Evolutionary conservation across 1,140 invertebrate genomes (phyloP).

Genomic region (Orius insidiosus): DNA sequence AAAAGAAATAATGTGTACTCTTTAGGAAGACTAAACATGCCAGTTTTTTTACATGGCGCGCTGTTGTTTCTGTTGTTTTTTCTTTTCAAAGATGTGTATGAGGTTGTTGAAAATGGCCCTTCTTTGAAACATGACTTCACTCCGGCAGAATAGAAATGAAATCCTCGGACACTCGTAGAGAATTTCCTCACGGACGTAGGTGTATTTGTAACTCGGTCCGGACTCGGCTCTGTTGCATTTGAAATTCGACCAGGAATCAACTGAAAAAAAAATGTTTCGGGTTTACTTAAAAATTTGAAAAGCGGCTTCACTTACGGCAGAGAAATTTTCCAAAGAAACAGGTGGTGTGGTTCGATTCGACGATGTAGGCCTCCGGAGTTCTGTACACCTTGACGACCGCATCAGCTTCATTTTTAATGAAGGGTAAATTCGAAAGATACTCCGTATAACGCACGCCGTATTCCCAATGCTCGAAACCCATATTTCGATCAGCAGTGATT

Average conservation of each 20-base stretch:
- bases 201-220: not conserved
- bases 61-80: too few species aligned
- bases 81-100: not conserved
- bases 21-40: too few species aligned
- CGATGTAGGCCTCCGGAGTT: constrained; percentile 28
- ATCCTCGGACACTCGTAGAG: not conserved
- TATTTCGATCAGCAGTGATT: constrained; percentile 36
- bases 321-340: constrained; percentile 37
- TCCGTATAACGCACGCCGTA: constrained; percentile 49
- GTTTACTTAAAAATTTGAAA: constrained; percentile 14
- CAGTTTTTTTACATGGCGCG: too few species aligned
- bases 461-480: constrained; percentile 48
- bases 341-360: constrained; percentile 41
- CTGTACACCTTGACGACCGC: constrained; percentile 39
- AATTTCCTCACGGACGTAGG: not conserved
- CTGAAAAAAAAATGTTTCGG: not conserved
- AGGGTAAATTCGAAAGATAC: constrained; percentile 40
- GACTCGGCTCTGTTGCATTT: not conserved
- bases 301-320: constrained; percentile 35
- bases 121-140: not conserved
- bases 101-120: constrained; percentile 1
- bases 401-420: constrained; percentile 34
- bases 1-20: too few species aligned
- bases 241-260: not conserved
- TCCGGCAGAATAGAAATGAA: not conserved